Evolutionary conservation across 2,113 vertebrate species (phyloP).

Genomic region (Callocephalon fimbriatum): DNA sequence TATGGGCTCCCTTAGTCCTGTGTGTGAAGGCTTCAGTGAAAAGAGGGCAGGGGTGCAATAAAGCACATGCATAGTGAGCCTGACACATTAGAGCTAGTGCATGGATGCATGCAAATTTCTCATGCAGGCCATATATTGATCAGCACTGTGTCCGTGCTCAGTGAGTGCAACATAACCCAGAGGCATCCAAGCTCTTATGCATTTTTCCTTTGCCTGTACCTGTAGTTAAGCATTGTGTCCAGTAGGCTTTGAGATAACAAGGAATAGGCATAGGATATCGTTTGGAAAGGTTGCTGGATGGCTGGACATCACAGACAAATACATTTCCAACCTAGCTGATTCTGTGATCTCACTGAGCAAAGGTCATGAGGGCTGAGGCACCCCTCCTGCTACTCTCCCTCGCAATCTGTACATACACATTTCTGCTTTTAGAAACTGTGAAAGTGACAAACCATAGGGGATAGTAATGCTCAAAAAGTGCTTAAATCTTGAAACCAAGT

Average conservation of each 20-base stretch:
- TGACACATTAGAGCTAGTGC: accelerated
- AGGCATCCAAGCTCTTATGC: not conserved
- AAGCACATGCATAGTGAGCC: accelerated
- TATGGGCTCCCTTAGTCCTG: not conserved
- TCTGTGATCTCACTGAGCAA: not conserved
- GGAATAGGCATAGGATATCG: not conserved
- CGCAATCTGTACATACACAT: not conserved
- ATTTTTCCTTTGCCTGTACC: not conserved
- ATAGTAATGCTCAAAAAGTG: not conserved
- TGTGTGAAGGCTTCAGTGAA: not conserved
- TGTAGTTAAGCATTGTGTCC: not conserved
- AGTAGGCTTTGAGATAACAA: not conserved
- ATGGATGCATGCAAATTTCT: accelerated
- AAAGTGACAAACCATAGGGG: not conserved
- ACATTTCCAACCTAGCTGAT: not conserved
- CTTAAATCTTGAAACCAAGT: not conserved
- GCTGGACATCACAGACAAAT: not conserved
- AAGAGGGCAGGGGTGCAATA: not conserved
- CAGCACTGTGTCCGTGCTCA: not conserved
- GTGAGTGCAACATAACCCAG: not conserved
- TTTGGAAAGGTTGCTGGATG: not conserved
- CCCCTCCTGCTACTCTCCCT: accelerated
- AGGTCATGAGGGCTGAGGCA: not conserved
- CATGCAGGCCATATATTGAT: not conserved
- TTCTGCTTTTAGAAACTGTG: not conserved